Base-by-base conservation (phyloP, 2,797 vertebrate species). In the Phataginus tricuspis region DNA sequence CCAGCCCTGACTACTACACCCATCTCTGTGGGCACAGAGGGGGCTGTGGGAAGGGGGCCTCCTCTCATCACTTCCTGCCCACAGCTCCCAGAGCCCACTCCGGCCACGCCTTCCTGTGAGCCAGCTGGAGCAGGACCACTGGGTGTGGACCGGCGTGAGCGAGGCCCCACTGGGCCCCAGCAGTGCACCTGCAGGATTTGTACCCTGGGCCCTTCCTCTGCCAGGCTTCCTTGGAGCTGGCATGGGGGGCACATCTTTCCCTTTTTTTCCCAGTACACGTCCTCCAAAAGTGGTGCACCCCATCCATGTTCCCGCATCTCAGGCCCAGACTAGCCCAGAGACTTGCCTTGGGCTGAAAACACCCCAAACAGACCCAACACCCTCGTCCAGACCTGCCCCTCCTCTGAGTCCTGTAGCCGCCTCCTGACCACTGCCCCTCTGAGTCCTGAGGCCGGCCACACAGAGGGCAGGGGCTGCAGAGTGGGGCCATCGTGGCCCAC, bases 271-370 rank as follows among this genome's bases (percentile, higher is more conserved):
- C 5, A 21, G 21, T 9, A 9, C 39, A 8, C 19, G 0, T 19
- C 37, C 37, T 21, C 16, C 63, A 39, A 39, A 51, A 16, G 49
- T 0, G 49, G 84, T 27, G 31, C 1, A 1, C 23, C 53, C 4
- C 0, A 0, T 4, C 14, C 0, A 0, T 5, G 27, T 14, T 15
- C 18, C 61, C 14, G 2, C 14, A 27, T 18, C 10, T 42, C 39
- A 42, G 51, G 53, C 57, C 86, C 42, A 19, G 23, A 27, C 15
- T 27, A 23, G 10, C 4, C 63, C 11, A 0, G 63, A 75, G 16
- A 25, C 4, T 61, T 5, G 9, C 31, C 59, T 53, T 0, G 13
- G n/a, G 8, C 14, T 57, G 10, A 27, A 37, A 25, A 29, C 45
- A 23, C 34, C 21, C 27, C 0, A 9, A 63, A 16, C 14, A 0